A percentile compares a stretch with the other conserved stretches of the same genome.
phyloP scores from a whole-genome alignment of 2,888 invertebrate genomes.

The Dicycla oo region DNA sequence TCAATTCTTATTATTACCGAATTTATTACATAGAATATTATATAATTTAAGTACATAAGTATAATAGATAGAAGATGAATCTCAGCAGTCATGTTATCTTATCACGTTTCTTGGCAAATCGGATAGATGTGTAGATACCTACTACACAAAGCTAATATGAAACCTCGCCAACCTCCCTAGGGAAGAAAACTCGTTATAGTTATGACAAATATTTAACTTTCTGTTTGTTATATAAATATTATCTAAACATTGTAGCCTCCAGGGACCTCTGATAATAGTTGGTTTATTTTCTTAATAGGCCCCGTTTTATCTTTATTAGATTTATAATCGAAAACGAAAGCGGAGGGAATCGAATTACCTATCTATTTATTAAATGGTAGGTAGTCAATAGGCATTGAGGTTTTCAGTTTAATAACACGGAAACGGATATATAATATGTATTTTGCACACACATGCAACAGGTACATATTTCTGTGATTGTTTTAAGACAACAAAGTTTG shows the following conservation, averaged over 20 bases:
- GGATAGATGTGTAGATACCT: neutral
- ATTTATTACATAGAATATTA: too few relatives aligned
- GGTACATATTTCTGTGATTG: neutral
- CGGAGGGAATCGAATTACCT: neutral
- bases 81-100: conserved; percentile 1
- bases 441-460: neutral
- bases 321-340: conserved; percentile 7
- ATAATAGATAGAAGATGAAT: too few relatives aligned
- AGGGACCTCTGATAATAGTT: conserved; percentile 10
- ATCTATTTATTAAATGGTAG: neutral
- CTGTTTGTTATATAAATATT: conserved; percentile 23
- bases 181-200: conserved; percentile 42
- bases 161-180: conserved; percentile 28
- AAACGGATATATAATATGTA: neutral
- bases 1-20: too few relatives aligned
- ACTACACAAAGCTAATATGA: conserved; percentile 34
- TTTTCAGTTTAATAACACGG: too few relatives aligned
- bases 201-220: conserved; percentile 45
- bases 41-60: too few relatives aligned
- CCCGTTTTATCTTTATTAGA: conserved; percentile 10
- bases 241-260: conserved; percentile 16
- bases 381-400: neutral
- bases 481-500: neutral
- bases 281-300: conserved; percentile 11
- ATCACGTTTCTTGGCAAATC: neutral